Base-by-base conservation (phyloP, 2,888 invertebrate genomes). In the Ernsta delagoae region DNA sequence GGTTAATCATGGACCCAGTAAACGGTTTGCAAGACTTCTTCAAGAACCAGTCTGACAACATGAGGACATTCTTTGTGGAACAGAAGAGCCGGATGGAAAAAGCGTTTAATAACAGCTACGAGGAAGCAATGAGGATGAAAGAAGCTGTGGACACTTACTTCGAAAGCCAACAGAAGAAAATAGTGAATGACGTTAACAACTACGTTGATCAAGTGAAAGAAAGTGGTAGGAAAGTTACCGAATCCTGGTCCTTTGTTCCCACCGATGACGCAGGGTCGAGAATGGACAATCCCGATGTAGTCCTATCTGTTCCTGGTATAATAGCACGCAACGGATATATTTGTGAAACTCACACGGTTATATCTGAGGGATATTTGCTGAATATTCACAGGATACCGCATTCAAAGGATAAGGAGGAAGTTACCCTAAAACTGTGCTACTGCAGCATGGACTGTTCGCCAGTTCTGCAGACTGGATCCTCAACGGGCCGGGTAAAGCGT, bases 291-390 rank as follows among this genome's bases (percentile, higher is more conserved):
- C 89, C 92, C 3, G 92, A 93, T 31, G 74, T 83, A 3, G 71
- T 76, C 16, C 74, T 93, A 12, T 78, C 88, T 34, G 91, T 92
- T 3, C 90, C 92, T 3, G 85, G 88, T 4, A 86, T 90, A 8
- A 83, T 92, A 3, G 75, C 79, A 12, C 83, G 94, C 57, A 93
- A 95, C 71, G 96, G 96, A 50, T 97, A 97, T 83, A 89, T 93
- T 0, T 95, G 95, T 34, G 97, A 97, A 86, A 94, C 95, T 0
- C 97, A 97, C 78, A 90, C 93, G 0, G 94, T 97, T 0, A 84
- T 94, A 70, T 98, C 98, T 53, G 97, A 98, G 88, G 98, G 97
- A 0, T 98, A 97, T 84, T 88, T 98, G 12, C 88, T 98, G 57
- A 96, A 95, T 48, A 74, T 98, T 59, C 98, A 98, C 79, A 94